Evolutionary conservation across 1,140 invertebrate genomes (phyloP).

Genomic region (Drosophila subobscura): DNA sequence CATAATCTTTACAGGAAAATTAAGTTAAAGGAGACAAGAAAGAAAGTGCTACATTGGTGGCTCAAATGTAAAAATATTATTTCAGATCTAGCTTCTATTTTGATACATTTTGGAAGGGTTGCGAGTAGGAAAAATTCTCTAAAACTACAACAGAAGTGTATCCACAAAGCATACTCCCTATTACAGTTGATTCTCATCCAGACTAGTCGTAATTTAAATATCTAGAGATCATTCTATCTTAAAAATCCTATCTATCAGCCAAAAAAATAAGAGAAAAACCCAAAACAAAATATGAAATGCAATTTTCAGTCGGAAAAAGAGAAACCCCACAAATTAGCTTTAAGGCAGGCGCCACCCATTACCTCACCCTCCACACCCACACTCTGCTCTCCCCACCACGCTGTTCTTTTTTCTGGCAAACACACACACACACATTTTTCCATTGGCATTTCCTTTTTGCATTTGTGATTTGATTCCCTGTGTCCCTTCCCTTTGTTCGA

Average conservation of each 20-base stretch:
- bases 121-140: too few species aligned
- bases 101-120: too few species aligned
- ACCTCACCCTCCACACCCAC: too few species aligned
- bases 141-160: too few species aligned
- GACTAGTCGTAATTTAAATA: too few species aligned
- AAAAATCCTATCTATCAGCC: too few species aligned
- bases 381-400: not conserved
- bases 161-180: too few species aligned
- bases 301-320: conserved; percentile 24
- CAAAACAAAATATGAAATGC: conserved; percentile 38
- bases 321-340: conserved; percentile 38
- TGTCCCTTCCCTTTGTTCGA: conserved; percentile 14
- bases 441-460: conserved; percentile 54
- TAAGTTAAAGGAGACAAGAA: not conserved
- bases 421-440: conserved; percentile 17
- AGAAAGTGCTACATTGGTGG: not conserved
- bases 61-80: too few species aligned
- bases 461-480: conserved; percentile 41
- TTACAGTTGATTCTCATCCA: too few species aligned
- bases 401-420: conserved; percentile 5
- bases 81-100: too few species aligned
- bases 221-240: too few species aligned
- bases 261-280: conserved; percentile 29
- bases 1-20: not conserved
- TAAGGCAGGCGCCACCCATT: conserved; percentile 17